Evolutionary conservation across 2,888 invertebrate species (phyloP), one percentile per base, ranked within the genome.

Genomic region (Eupithecia abbreviata): DNA sequence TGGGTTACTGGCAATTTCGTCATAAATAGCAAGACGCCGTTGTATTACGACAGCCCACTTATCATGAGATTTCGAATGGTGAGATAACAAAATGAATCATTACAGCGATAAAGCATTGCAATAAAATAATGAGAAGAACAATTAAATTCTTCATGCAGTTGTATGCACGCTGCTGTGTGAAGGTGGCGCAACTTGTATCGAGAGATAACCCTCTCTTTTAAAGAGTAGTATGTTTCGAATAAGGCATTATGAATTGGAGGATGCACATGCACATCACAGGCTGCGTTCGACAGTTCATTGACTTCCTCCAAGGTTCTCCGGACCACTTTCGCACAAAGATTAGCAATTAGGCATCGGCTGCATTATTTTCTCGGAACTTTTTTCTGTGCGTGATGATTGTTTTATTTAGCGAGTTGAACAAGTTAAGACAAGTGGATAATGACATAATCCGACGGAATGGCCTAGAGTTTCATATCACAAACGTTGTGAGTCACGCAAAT

Each of bases 401-500:
- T 84, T 85, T 86, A 81, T 74, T 83, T 86, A 85, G 85, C 85
- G 86, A 88, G 4, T 88, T 84, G 83, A 87, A 87, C 88, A 86
- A 88, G 87, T 91, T 85, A 82, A 77, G 86, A 90, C 90, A 89
- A 88, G 89, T 89, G 85, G 83, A 88, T 90, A 92, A 92, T 91
- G 90, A 91, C 89, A 91, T 92, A 92, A 92, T 91, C 87, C 88
- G 83, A 82, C 82, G 81, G 84, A 72, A 78, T 86, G 83, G 86
- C 87, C 84, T 86, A 87, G 85, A 84, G 85, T 85, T 85, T 85
- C 84, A 86, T 90, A 90, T 91, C 87, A 84, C 84, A 89, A 86
- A 79, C 82, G 77, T 66, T 84, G 80, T 91, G 91, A 91, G 89
- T 92, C 91, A 92, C 85, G 84, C 88, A 84, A 88, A 88, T 87